Evolutionary conservation across 2,888 invertebrate genomes (phyloP).

Genomic region (Drosophila diplacantha): DNA sequence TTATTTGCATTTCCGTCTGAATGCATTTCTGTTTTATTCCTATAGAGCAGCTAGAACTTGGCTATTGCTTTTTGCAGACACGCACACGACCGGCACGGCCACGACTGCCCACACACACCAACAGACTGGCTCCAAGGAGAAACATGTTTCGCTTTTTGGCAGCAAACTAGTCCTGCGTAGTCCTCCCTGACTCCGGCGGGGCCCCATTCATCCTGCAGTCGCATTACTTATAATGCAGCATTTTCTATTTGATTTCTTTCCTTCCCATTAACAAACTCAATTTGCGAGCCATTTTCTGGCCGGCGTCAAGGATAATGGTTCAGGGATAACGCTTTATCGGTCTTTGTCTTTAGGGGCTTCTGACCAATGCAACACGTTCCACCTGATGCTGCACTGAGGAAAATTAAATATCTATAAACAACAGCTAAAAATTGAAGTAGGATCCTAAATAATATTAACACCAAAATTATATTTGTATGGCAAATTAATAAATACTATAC

Average conservation of each 20-base stretch:
- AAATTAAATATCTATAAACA: too few relatives aligned
- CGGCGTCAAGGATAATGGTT: conserved; percentile 56
- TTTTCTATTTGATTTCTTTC: conserved; percentile 41
- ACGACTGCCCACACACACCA: conserved; percentile 12
- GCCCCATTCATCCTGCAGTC: conserved; percentile 6
- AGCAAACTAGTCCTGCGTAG: conserved; percentile 29
- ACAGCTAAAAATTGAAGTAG: too few relatives aligned
- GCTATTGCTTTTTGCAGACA: conserved; percentile 41
- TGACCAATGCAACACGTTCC: conserved; percentile 62
- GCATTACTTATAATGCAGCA: conserved; percentile 44
- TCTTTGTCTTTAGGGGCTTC: conserved; percentile 34
- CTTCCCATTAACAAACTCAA: conserved; percentile 63
- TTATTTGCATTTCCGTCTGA: conserved; percentile 67
- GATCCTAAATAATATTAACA: too few relatives aligned
- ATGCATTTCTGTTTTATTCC: conserved; percentile 63
- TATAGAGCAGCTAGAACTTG: conserved; percentile 22
- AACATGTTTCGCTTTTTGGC: conserved; percentile 42
- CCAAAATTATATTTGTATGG: too few relatives aligned
- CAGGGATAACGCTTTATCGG: conserved; percentile 55
- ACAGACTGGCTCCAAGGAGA: conserved; percentile 8
- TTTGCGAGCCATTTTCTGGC: conserved; percentile 54
- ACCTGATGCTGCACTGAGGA: conserved; percentile 16
- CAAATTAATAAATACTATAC: too few relatives aligned
- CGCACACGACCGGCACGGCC: conserved; percentile 45
- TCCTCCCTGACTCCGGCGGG: background rate